Conservation (phyloP, 2,113 vertebrate species). For the Leptosomus discolor region DNA sequence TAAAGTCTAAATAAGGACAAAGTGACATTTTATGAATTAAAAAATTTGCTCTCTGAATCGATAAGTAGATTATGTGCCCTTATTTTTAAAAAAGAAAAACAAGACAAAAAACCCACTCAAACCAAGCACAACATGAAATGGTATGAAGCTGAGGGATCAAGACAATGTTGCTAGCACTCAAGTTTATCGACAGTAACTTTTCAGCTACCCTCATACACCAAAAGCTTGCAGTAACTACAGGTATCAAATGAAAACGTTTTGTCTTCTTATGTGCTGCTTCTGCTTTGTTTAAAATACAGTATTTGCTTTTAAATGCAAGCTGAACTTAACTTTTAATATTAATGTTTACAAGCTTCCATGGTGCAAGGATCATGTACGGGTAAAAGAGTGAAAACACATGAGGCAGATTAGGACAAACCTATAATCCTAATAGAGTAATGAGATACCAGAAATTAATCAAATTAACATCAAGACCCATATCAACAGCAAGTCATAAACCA, state of each 20-base stretch:
- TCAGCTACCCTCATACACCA: background rate
- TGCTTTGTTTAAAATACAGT: background rate
- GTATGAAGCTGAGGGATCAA: background rate
- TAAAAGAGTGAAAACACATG: background rate
- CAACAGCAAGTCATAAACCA: background rate
- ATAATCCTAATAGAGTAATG: background rate
- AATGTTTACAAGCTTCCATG: background rate
- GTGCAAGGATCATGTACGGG: background rate
- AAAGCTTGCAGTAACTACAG: background rate
- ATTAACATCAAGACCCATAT: background rate
- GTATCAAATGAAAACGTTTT: background rate
- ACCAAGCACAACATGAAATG: background rate
- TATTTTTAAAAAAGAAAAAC: background rate
- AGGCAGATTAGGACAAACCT: background rate
- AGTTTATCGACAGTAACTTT: background rate
- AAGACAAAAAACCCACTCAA: background rate
- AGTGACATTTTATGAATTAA: background rate
- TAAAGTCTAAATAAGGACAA: background rate
- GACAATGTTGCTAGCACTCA: background rate
- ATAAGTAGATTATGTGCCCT: background rate
- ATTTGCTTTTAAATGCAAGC: background rate
- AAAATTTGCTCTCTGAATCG: background rate
- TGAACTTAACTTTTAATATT: background rate
- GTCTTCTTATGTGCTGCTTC: background rate
- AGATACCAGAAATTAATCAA: background rate